phyloP scores from a whole-genome alignment of 2,888 invertebrate genomes.

The Pterostichus niger region DNA sequence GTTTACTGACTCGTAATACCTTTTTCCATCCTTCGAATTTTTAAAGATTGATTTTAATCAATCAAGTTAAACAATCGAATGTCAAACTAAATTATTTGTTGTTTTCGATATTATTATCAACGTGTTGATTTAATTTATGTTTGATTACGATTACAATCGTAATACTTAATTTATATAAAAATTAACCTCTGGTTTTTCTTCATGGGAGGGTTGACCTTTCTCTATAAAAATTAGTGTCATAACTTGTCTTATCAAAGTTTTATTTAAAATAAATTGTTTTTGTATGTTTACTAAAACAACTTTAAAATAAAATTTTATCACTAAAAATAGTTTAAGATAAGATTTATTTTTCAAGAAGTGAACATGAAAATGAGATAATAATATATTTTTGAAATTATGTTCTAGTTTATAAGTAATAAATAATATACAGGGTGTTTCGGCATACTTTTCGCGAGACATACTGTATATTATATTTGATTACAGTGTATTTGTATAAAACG shows the following conservation, averaged over 20 bases:
- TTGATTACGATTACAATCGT: background rate
- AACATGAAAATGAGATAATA: background rate
- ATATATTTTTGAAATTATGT: background rate
- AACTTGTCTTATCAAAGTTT: constrained; percentile 5
- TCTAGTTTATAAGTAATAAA: too few relatives aligned
- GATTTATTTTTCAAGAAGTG: background rate
- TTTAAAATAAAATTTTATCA: constrained; percentile 31
- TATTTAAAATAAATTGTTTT: background rate
- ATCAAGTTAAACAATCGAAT: background rate
- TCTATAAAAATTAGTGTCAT: constrained; percentile 25
- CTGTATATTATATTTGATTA: too few relatives aligned
- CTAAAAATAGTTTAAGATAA: constrained; percentile 32
- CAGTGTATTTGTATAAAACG: too few relatives aligned
- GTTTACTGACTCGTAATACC: constrained; percentile 73
- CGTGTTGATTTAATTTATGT: constrained; percentile 17
- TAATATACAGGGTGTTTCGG: too few relatives aligned
- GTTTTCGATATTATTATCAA: constrained; percentile 1
- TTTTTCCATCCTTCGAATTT: constrained; percentile 5
- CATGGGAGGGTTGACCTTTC: constrained; percentile 24
- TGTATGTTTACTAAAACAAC: background rate
- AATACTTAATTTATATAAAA: constrained; percentile 3
- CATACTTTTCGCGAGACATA: too few relatives aligned
- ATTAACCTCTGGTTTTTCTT: constrained; percentile 8
- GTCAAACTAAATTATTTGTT: constrained; percentile 6
- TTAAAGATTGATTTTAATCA: background rate